phyloP scores from a whole-genome alignment of 2,113 vertebrate genomes.

The Pseudorectes ferrugineus region DNA sequence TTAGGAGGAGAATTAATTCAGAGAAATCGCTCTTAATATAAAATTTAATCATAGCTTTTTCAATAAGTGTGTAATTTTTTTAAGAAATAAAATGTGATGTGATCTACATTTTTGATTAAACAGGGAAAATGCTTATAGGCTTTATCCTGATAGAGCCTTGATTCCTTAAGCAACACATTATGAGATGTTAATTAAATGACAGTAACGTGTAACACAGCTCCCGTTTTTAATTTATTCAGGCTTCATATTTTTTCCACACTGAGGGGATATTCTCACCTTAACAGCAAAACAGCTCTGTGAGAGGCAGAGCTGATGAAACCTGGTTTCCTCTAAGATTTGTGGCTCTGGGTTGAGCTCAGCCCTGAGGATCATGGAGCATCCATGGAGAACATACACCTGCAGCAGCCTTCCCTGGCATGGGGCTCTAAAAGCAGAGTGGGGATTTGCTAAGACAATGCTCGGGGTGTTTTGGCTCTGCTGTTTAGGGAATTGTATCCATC shows the following conservation, averaged over 20 bases:
- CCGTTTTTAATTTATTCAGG: conserved; percentile 59
- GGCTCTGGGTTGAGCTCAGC: background rate
- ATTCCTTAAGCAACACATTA: conserved; percentile 65
- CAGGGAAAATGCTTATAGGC: conserved; percentile 24
- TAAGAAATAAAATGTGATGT: conserved; percentile 36
- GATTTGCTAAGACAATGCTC: background rate
- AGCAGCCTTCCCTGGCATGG: background rate
- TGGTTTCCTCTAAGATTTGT: background rate
- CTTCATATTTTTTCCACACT: conserved; percentile 41
- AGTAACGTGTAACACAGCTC: conserved; percentile 62
- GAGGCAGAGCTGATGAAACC: background rate
- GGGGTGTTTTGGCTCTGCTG: background rate
- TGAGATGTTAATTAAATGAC: conserved; percentile 68
- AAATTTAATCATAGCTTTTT: conserved; percentile 45
- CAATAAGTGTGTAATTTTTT: conserved; percentile 28
- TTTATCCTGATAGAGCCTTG: conserved; percentile 46
- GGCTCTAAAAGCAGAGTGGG: accelerated
- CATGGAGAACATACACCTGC: accelerated
- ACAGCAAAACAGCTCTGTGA: background rate
- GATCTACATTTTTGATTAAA: conserved; percentile 59
- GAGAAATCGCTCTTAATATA: conserved; percentile 23
- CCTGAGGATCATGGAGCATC: accelerated
- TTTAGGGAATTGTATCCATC: background rate
- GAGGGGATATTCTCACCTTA: conserved; percentile 43
- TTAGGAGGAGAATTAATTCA: conserved; percentile 17